These are phyloP conservation scores for Centruroides sculpturatus DNA, from an alignment of 1,140 invertebrate genomes.

Conservation along the genomic window DNA sequence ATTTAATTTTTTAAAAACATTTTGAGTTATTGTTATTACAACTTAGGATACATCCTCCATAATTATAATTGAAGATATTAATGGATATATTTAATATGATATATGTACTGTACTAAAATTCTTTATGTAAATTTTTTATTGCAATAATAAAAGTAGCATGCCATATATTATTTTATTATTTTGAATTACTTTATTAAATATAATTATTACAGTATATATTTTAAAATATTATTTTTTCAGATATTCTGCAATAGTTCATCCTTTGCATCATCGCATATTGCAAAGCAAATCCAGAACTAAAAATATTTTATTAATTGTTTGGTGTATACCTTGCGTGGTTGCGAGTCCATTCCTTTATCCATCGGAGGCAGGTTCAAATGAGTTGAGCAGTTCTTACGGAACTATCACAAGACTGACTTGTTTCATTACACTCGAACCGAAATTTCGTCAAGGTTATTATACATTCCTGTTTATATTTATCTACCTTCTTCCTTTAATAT, in stretches of 20 bases:
- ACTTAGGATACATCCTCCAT: too few species aligned
- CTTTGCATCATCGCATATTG: conserved; percentile 29
- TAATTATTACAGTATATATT: too few species aligned
- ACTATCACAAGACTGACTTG: conserved; percentile 28
- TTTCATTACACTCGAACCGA: conserved; percentile 24
- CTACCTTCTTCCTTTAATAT: conserved; percentile 30
- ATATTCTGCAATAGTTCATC: conserved; percentile 37
- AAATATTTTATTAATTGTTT: conserved; percentile 29
- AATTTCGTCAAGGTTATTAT: conserved; percentile 30
- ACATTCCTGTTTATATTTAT: conserved; percentile 32
- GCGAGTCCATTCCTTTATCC: conserved; percentile 29
- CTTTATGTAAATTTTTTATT: too few species aligned
- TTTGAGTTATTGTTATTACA: too few species aligned
- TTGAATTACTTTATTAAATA: too few species aligned
- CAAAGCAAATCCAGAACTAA: conserved; percentile 29
- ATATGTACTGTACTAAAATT: too few species aligned
- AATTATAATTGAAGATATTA: too few species aligned
- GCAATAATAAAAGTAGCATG: too few species aligned
- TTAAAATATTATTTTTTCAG: conserved; percentile 18
- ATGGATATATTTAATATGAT: too few species aligned
- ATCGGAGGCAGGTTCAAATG: conserved; percentile 18
- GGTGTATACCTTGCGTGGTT: conserved; percentile 29
- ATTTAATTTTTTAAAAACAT: too few species aligned
- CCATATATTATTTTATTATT: too few species aligned
- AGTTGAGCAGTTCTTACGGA: conserved; percentile 27